Base-by-base conservation (phyloP, 1,140 invertebrate genomes). In the Megathymus violae region DNA sequence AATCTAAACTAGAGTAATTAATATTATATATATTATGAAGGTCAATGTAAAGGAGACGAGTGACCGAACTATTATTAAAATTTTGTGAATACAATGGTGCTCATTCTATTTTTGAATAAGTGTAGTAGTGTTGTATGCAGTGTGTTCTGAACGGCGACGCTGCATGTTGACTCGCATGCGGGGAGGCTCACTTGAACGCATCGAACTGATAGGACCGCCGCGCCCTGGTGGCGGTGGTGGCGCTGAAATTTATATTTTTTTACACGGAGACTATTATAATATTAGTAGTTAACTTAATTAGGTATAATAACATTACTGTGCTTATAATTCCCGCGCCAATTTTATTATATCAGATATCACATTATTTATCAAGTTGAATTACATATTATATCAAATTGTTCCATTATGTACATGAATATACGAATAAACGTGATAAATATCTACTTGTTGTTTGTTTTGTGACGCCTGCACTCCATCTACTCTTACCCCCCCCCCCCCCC, bases 331-430 rank as follows among this genome's bases (percentile, higher is more conserved):
- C 51, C 41, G 38, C 51, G 51, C 17, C 38, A 54, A 54, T 14
- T 41, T 16, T 46, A 10, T 46, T 46, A 46, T 54, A 27, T 27
- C 34, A 11, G 10, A 52, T 52, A 14, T 54, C 51, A 40, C 40
- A 19, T 54, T 59, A 68, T 71, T 64, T 68, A 64, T 68, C 59
- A 62, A 40, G 69, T 68, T 71, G 51, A 61, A 61, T 56, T 63
- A 71, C 67, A 67, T 71, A 61, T 56, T 63, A 71, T 71, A 67
- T 71, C 64, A 63, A 58, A 67, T 41, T 71, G 69, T 67, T 71
- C 69, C 67, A 67, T 71, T 71, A 68, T 71, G 56, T 71, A 71
- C 62, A 64, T 59, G 17, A 70, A 70, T 70, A 64, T 41, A 54
- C 51, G 51, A 68, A 62, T 68, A 13, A 44, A 68, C 63, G 66